Base-by-base conservation (phyloP, 1,140 invertebrate species). In the Archivesica marissinica region DNA sequence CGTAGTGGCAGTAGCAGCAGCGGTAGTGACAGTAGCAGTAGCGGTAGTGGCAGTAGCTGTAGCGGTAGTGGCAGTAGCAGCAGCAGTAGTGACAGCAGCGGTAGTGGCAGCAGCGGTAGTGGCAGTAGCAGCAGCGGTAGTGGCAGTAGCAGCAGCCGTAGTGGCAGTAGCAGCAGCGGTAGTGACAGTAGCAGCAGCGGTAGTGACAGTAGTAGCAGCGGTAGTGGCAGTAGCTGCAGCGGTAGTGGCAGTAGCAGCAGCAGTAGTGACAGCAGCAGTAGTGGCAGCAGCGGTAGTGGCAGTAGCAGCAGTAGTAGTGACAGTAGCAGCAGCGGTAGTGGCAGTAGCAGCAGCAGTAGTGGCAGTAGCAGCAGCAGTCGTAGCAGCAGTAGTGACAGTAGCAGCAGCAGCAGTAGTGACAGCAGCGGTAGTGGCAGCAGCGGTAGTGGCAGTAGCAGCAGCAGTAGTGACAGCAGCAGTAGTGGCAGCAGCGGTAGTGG, bases 261-360 rank as follows among this genome's bases (percentile, higher is more conserved):
- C 38, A 78, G 76, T 66, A 68, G 52, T 78, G 33, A 52, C 25
- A 76, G 72, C 4, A 76, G 44, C 2, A 52, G 72, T 0, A 17
- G 6, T 1, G 20, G 15, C 28, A 56, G n/a, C 38, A 78, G 30
- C n/a, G n/a, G 47, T 50, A 50, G 47, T 50, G n/a, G 25, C 3
- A 78, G 54, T 11, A 28, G 41, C 20, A 68, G 11, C 23, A 25
- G 17, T 28, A 64, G 75, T 6, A 11, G 39, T n/a, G 28, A 7
- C 28, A 41, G 11, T 30, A 78, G 75, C 11, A 28, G 28, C n/a
- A 50, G 47, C 47, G n/a, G 47, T n/a, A 50, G 72, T 28, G 23
- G 72, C n/a, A 75, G 72, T 28, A 75, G 72, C 28, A 75, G 72
- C 28, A 75, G 72, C 28, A 75, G 72, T 50, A 75, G 72, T 50